Percentiles rank a stretch among this genome's conserved stretches.
phyloP scores from a whole-genome alignment of 2,888 invertebrate species.

The Xylocampa areola region DNA sequence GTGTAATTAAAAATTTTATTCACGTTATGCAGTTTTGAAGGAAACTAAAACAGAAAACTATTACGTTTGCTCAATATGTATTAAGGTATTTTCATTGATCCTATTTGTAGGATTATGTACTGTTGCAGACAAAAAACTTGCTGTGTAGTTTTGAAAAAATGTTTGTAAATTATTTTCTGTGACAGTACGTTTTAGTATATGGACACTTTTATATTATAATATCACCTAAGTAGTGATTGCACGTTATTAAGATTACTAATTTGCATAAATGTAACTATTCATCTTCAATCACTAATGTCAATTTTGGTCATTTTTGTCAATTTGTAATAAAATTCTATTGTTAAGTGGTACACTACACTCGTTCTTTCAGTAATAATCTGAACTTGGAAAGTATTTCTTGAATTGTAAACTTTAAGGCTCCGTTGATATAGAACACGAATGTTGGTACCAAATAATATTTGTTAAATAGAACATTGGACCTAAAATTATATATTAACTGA shows the following conservation, averaged over 20 bases:
- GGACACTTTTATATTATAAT: conserved; percentile 16
- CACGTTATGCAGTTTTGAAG: conserved; percentile 52
- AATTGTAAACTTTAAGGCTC: not conserved
- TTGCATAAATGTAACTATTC: conserved; percentile 19
- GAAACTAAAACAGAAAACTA: conserved; percentile 44
- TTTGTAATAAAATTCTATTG: conserved; percentile 51
- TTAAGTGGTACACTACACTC: conserved; percentile 40
- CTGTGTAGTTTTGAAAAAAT: not conserved
- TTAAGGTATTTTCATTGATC: conserved; percentile 37
- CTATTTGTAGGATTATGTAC: conserved; percentile 39
- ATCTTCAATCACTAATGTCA: conserved; percentile 53
- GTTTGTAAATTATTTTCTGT: conserved; percentile 4
- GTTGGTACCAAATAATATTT: not conserved
- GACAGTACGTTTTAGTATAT: conserved; percentile 34
- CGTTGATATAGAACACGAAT: not conserved
- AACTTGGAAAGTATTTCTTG: conserved; percentile 25
- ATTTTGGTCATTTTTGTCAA: conserved; percentile 68
- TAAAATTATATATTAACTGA: not conserved
- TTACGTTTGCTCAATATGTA: conserved; percentile 61
- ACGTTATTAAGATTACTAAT: conserved; percentile 30
- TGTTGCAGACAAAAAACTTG: conserved; percentile 26
- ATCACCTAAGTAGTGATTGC: conserved; percentile 42
- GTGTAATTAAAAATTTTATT: conserved; percentile 56
- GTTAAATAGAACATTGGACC: not conserved
- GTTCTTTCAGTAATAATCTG: conserved; percentile 56